These are phyloP conservation scores for Chiloscyllium plagiosum DNA, from an alignment of 2,113 vertebrate species.

Conservation along the genomic window DNA sequence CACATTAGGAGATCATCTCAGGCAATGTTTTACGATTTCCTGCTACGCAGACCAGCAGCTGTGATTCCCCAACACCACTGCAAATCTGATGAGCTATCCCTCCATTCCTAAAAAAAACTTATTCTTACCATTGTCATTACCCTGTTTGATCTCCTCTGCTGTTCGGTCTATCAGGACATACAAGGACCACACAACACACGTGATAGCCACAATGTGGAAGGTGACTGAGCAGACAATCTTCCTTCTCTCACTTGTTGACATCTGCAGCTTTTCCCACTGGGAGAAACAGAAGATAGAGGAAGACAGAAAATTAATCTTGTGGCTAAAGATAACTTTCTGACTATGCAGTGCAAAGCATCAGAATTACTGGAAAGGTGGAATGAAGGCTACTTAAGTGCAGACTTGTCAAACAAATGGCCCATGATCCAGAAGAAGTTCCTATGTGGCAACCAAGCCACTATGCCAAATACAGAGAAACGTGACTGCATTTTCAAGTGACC, in stretches of 20 bases:
- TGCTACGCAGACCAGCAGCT: neutral
- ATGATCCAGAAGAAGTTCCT: too few relatives aligned
- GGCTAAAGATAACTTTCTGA: neutral
- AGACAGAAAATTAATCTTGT: neutral
- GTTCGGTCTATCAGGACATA: constrained; percentile 81
- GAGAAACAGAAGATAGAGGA: constrained; percentile 37
- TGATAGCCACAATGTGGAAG: constrained; percentile 86
- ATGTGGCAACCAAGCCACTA: too few relatives aligned
- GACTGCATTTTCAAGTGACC: too few relatives aligned
- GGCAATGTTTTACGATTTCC: neutral
- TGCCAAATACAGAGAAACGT: too few relatives aligned
- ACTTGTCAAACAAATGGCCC: too few relatives aligned
- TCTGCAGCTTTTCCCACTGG: constrained; percentile 94
- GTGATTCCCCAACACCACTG: neutral
- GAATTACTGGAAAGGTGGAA: neutral
- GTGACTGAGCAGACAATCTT: constrained; percentile 90
- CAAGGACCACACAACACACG: constrained; percentile 86
- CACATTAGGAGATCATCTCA: neutral
- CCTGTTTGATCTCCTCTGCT: constrained; percentile 80
- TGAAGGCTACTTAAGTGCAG: neutral
- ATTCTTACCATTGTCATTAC: constrained; percentile 76
- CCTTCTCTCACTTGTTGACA: constrained; percentile 82
- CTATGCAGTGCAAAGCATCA: neutral
- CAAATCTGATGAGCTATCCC: neutral
- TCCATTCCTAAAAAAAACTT: neutral